Evolutionary conservation across 2,888 invertebrate genomes (phyloP).

Genomic region (Exocentrus adspersus): DNA sequence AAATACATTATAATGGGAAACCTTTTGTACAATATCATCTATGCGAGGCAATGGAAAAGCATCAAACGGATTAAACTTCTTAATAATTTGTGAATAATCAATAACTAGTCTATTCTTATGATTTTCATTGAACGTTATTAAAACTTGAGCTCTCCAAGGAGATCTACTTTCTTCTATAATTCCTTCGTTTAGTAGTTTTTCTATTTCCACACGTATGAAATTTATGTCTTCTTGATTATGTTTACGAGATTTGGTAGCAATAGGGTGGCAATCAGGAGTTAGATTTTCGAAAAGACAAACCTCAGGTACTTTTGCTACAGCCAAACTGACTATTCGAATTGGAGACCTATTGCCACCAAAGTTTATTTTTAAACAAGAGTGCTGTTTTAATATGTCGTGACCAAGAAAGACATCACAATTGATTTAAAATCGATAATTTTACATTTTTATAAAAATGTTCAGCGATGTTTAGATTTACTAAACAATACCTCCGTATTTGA

Average conservation of each 20-base stretch:
- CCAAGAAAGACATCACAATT: background rate
- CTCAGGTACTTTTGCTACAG: background rate
- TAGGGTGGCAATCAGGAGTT: background rate
- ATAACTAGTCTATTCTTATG: conserved; percentile 4
- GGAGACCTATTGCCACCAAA: background rate
- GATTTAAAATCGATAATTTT: too few species aligned
- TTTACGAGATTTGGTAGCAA: background rate
- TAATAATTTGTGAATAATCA: conserved; percentile 13
- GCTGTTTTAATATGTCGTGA: background rate
- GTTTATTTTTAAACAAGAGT: background rate
- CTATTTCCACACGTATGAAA: background rate
- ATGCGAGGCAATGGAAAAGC: background rate
- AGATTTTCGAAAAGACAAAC: background rate
- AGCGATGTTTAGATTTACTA: too few species aligned
- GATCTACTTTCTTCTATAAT: conserved; percentile 17
- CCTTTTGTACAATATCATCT: background rate
- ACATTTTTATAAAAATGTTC: too few species aligned
- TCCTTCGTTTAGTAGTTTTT: background rate
- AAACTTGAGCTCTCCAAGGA: conserved; percentile 12
- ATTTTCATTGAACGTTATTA: background rate
- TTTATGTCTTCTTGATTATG: background rate
- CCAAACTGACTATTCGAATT: background rate
- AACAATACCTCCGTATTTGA: too few species aligned
- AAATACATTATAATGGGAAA: background rate
- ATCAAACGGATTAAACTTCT: background rate